These are phyloP conservation scores for Helicoverpa assulta DNA, from an alignment of 2,888 invertebrate genomes.

Conservation along the genomic window DNA sequence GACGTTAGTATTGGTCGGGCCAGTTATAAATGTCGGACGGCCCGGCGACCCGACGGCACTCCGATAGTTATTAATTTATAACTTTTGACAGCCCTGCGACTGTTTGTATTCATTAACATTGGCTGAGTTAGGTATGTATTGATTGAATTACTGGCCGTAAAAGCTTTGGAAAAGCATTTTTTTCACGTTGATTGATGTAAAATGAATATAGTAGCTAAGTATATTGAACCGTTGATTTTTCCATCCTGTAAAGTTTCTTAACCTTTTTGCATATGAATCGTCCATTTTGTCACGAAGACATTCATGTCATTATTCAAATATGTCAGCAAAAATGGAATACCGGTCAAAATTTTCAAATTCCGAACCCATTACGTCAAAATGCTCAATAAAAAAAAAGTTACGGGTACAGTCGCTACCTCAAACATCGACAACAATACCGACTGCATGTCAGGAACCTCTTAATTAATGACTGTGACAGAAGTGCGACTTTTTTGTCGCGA, in stretches of 20 bases:
- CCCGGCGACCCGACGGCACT: conserved; percentile 69
- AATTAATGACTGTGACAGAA: conserved; percentile 85
- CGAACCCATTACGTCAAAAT: conserved; percentile 41
- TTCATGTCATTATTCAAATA: too few relatives aligned
- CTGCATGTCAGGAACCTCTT: conserved; percentile 66
- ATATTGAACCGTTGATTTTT: background rate
- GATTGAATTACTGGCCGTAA: conserved; percentile 12
- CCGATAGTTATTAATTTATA: conserved; percentile 78
- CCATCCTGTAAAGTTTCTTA: background rate
- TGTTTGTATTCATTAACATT: conserved; percentile 48
- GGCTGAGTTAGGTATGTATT: conserved; percentile 22
- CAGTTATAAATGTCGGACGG: conserved; percentile 74
- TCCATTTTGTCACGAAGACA: too few relatives aligned
- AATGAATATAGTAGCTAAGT: background rate
- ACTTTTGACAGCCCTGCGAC: conserved; percentile 59
- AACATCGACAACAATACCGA: conserved; percentile 48
- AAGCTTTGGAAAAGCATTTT: background rate
- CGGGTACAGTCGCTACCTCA: conserved; percentile 46
- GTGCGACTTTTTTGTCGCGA: conserved; percentile 73
- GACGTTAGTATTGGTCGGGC: conserved; percentile 72
- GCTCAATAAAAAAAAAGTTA: conserved; percentile 28
- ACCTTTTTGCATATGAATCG: too few relatives aligned
- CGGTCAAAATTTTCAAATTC: conserved; percentile 12
- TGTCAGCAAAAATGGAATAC: background rate
- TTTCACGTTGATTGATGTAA: background rate